Base-by-base conservation (phyloP, 1,140 invertebrate species). In the Megathymus violae region DNA sequence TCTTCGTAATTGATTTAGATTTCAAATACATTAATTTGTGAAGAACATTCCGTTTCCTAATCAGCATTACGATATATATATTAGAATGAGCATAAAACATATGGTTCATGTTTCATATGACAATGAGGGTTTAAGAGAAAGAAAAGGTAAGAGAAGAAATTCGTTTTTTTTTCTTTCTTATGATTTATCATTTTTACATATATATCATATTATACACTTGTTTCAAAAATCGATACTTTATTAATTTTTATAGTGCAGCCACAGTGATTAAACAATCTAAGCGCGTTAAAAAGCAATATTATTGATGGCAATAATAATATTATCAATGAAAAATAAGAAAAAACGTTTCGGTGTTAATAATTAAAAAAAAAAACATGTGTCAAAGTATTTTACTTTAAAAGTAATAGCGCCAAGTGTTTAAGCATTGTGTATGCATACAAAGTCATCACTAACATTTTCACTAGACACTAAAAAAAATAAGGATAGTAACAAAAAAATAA, bases 1-100 rank as follows among this genome's bases (percentile, higher is more conserved):
- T 46, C 64, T 77, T 73, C 72, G 74, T 71, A 74, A 76, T 74
- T 65, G 58, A 69, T 78, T 81, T 74, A 70, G 44, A 31, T 69
- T 80, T 80, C 69, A 77, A 69, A 79, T 72, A 54, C 51, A 50
- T 41, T 54, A 22, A 54, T 14, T 54, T 54, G 38, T 54, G 51
- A 54, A 54, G 38, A 43, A 54, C 38, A 54, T 54, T 54, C 43
- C 22, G 17, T 58, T 64, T 69, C 27, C 17, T 63, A 52, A 62
- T 65, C 67, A 61, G 66, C 14, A n/a, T n/a, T n/a, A n/a, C n/a
- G n/a, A n/a, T n/a, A n/a, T n/a, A n/a, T n/a, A n/a, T n/a, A n/a
- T n/a, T n/a, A n/a, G n/a, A n/a, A n/a, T n/a, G n/a, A 15, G 27
- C 27, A 7, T 31, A 31, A 31, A 31, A 31, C 27, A 22, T 22